phyloP scores from a whole-genome alignment of 1,140 invertebrate genomes.

The Mizuhopecten yessoensis region DNA sequence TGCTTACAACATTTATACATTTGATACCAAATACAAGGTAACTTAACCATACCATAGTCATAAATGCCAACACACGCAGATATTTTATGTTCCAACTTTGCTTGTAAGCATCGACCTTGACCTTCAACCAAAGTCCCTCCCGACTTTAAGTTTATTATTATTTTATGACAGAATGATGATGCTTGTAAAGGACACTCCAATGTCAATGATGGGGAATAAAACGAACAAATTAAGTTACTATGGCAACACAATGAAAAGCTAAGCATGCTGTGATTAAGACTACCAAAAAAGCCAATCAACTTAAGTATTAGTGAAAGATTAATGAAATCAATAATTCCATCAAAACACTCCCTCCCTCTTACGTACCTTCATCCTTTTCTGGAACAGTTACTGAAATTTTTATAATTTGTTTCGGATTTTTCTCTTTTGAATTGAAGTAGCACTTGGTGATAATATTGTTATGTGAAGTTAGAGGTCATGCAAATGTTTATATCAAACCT shows the following conservation, averaged over 20 bases:
- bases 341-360: neutral
- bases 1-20: no score
- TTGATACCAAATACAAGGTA: no score
- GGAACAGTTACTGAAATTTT: slow-evolving; percentile 17
- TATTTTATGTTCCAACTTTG: no score
- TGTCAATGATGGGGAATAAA: no score
- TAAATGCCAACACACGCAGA: no score
- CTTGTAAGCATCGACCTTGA: no score
- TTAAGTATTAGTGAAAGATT: neutral
- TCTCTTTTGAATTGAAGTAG: neutral
- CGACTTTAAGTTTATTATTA: no score
- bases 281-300: neutral
- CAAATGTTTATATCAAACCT: neutral
- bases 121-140: no score
- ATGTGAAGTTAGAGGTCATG: neutral
- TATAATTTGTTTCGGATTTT: neutral
- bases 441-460: no score
- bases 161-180: no score
- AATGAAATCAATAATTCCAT: neutral
- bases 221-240: neutral
- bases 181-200: no score
- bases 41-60: no score
- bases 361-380: neutral
- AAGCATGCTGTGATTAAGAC: neutral
- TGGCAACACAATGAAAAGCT: neutral